Evolutionary conservation across 2,113 vertebrate species (phyloP).

Genomic region (Antennarius striatus): DNA sequence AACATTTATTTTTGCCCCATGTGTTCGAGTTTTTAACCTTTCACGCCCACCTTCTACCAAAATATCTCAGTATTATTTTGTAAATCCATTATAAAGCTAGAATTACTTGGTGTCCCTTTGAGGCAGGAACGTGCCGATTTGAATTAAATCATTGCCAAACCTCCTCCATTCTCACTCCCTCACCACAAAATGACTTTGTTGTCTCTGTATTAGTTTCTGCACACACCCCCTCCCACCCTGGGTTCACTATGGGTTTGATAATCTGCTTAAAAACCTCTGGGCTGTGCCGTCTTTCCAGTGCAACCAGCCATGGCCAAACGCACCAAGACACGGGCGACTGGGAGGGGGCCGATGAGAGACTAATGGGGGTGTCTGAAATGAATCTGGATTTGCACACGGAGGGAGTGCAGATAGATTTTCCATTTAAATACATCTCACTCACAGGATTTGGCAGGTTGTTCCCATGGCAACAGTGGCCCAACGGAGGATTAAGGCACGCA

Average conservation of each 20-base stretch:
- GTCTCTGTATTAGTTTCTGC: constrained; percentile 45
- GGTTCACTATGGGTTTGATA: constrained; percentile 41
- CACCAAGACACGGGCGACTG: constrained; percentile 48
- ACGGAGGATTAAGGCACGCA: constrained; percentile 18
- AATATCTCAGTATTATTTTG: constrained; percentile 38
- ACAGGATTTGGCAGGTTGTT: constrained; percentile 75
- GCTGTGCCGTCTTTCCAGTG: constrained; percentile 55
- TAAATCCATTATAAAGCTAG: constrained; percentile 45
- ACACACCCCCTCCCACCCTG: constrained; percentile 4
- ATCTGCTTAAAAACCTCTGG: constrained; percentile 70
- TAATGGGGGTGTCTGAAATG: constrained; percentile 57
- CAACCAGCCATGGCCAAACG: constrained; percentile 64
- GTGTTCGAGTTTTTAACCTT: constrained; percentile 1
- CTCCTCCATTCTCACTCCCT: constrained; percentile 21
- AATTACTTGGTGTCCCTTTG: constrained; percentile 58
- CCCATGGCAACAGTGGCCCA: constrained; percentile 70
- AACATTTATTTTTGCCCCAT: constrained; percentile 22
- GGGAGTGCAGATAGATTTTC: constrained; percentile 65
- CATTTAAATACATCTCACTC: constrained; percentile 78
- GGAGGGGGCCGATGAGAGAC: constrained; percentile 20
- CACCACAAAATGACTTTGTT: constrained; percentile 43
- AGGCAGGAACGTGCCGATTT: constrained; percentile 51
- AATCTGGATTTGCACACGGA: constrained; percentile 65
- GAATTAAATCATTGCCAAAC: constrained; percentile 56
- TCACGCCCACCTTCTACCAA: constrained; percentile 6